Evolutionary conservation across 64 coral and sea anemone species (phyloP), one percentile per base, ranked within the genome.

Genomic region (Montipora capricornis): DNA sequence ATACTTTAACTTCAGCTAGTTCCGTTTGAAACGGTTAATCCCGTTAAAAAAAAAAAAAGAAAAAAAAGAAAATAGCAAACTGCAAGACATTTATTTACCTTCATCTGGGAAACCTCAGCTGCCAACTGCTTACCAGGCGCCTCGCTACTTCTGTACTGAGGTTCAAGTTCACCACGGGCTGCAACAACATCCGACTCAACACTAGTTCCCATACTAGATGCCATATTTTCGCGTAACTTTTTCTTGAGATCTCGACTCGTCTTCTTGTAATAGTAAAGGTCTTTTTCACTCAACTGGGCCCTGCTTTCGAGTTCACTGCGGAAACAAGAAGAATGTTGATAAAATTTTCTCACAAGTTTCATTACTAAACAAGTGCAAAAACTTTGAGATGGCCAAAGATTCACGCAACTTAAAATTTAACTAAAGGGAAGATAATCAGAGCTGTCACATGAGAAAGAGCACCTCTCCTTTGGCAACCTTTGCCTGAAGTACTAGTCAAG

Each of bases 221-320:
- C 89, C 49, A 92, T 92, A 11, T 87, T 87, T 75, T 99, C 98
- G 49, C 98, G 90, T 14, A 99, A 77, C 68, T 93, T 99, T 76
- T 96, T 99, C 77, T 99, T 99, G 44, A 99, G 76, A 47, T 99
- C 98, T 81, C 95, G 89, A 85, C 95, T 96, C 62, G 82, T 96
- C 58, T 99, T 99, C 85, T 99, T 99, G 86, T 99, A 99, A 53
- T 99, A 99, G 76, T 99, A 99, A 66, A 99, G 73, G 61, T 99
- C 98, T 77, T 95, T 96, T 52, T 99, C 98, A 26, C 96, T 67
- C 80, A 96, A 84, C 19, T 94, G 98, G 3, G 87, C 78, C 55
- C 77, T 92, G 47, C 73, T 87, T 58, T 93, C 80, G 47, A 92
- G 47, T 14, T 96, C 98, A 37, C 98, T 99, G 47, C 7, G 58